Percentiles rank a stretch among this genome's conserved stretches.
Evolutionary conservation across 1,140 invertebrate species (phyloP).

Genomic region (Sitobion miscanthi): DNA sequence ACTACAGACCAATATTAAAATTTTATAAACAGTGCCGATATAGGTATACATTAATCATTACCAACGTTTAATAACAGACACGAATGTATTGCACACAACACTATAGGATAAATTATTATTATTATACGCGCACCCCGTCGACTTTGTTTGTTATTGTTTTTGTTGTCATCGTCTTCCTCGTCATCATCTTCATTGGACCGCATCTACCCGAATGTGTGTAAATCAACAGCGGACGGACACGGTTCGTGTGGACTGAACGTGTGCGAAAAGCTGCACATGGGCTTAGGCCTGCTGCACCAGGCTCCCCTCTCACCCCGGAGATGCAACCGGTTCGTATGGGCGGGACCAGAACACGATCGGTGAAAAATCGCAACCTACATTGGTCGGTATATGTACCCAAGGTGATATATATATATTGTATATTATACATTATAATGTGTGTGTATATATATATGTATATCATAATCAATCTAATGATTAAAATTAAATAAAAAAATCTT

Average conservation of each 20-base stretch:
- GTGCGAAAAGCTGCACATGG: slow-evolving; percentile 38
- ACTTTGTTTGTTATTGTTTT: neutral
- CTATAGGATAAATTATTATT: neutral
- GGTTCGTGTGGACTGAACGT: slow-evolving; percentile 3
- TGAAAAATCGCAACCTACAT: slow-evolving; percentile 52
- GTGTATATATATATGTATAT: too few species aligned
- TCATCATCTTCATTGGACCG: neutral
- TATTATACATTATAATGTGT: too few species aligned
- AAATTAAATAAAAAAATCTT: neutral
- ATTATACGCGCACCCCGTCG: slow-evolving; percentile 13
- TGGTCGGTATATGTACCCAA: slow-evolving; percentile 4
- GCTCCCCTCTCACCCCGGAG: slow-evolving; percentile 1
- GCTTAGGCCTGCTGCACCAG: neutral
- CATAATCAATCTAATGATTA: neutral
- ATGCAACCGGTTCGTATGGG: slow-evolving; percentile 45
- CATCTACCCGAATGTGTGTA: neutral
- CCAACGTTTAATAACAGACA: neutral
- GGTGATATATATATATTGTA: neutral
- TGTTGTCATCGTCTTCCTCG: neutral
- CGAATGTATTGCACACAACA: neutral
- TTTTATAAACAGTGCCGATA: neutral
- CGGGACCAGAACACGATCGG: slow-evolving; percentile 16
- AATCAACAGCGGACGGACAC: neutral
- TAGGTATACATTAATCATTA: neutral
- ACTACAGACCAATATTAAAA: neutral